phyloP scores from a whole-genome alignment of 1,140 invertebrate species.

The Sycophila sp. region DNA sequence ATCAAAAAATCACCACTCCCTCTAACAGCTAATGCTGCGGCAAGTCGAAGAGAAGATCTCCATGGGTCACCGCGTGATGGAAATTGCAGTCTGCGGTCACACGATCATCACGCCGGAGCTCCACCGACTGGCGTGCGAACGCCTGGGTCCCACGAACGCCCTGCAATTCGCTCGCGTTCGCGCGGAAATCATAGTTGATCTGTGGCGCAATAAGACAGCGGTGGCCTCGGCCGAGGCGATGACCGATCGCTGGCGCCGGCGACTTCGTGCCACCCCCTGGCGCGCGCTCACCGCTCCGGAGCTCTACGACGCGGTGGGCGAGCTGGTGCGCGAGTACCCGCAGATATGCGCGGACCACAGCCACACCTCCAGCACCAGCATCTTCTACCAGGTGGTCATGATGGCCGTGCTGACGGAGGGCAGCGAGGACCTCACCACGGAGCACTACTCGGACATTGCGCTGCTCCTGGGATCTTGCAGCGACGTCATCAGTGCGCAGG shows the following conservation, averaged over 20 bases:
- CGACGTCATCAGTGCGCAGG: constrained; percentile 75
- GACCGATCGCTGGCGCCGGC: background rate
- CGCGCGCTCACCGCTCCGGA: background rate
- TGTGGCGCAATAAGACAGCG: constrained; percentile 39
- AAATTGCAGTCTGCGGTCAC: constrained; percentile 72
- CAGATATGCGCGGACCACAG: constrained; percentile 53
- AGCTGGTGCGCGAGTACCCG: background rate
- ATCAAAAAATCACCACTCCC: too few relatives aligned
- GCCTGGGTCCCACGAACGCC: constrained; percentile 50
- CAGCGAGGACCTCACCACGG: constrained; percentile 67
- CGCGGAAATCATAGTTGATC: constrained; percentile 12
- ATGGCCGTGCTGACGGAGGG: constrained; percentile 67
- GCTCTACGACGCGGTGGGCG: background rate
- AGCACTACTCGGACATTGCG: constrained; percentile 73
- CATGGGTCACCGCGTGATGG: constrained; percentile 63
- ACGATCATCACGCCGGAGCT: constrained; percentile 67
- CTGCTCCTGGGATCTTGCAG: constrained; percentile 72
- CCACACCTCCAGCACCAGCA: constrained; percentile 59
- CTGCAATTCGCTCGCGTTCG: background rate
- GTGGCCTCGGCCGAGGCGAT: constrained; percentile 49
- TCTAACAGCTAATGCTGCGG: constrained; percentile 64
- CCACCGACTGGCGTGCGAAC: constrained; percentile 58
- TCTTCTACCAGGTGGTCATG: constrained; percentile 68
- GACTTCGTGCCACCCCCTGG: too few relatives aligned
- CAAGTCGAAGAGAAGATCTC: constrained; percentile 58